phyloP scores from a whole-genome alignment of 2,113 vertebrate species.

The Carettochelys insculpta region DNA sequence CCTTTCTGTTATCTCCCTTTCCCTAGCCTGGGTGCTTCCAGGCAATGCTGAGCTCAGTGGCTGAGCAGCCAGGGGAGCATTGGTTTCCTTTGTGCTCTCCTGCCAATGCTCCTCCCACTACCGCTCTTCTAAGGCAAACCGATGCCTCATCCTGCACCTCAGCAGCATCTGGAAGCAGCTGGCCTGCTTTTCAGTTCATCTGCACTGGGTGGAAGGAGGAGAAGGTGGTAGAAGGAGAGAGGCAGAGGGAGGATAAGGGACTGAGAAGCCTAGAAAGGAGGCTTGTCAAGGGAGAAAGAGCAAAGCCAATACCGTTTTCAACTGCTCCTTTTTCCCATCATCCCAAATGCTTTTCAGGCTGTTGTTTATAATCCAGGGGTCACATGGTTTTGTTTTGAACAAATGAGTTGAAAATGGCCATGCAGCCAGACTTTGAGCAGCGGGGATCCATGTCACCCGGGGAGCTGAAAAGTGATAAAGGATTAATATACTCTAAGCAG shows the following conservation, averaged over 20 bases:
- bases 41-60: not conserved
- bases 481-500: not conserved
- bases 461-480: not conserved
- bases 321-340: not conserved
- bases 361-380: not conserved
- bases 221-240: not conserved
- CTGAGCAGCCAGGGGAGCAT: not conserved
- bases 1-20: not conserved
- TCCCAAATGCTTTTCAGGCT: not conserved
- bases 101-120: not conserved
- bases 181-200: not conserved
- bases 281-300: not conserved
- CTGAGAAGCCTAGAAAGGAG: not conserved
- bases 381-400: not conserved
- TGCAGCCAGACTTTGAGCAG: not conserved
- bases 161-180: not conserved
- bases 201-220: accelerated
- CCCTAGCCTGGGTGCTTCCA: not conserved
- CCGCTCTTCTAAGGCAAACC: not conserved
- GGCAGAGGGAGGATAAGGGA: not conserved
- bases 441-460: not conserved
- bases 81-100: not conserved
- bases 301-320: not conserved
- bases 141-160: not conserved
- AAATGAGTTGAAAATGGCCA: not conserved